phyloP scores from a whole-genome alignment of 2,113 vertebrate genomes.

The Sylvilagus bachmani region DNA sequence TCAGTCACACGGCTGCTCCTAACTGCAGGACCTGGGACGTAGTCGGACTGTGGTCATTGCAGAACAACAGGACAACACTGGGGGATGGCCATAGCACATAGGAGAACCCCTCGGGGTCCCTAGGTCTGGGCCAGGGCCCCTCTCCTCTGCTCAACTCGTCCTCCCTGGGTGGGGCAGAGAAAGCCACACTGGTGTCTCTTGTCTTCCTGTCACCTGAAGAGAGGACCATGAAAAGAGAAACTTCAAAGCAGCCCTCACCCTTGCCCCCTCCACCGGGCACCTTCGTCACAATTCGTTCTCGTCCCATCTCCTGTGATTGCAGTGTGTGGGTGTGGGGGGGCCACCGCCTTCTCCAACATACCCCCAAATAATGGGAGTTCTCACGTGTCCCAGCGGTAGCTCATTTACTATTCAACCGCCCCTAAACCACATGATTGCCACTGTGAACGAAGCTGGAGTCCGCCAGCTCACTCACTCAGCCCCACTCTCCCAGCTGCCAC shows the following conservation, averaged over 20 bases:
- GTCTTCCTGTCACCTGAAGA: neutral
- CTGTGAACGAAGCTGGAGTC: constrained; percentile 2
- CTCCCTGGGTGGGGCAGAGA: neutral
- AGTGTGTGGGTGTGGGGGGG: neutral
- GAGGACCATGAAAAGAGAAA: neutral
- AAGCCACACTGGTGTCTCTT: neutral
- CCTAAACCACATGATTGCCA: neutral
- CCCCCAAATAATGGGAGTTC: neutral
- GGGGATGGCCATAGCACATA: neutral
- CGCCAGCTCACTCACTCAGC: neutral
- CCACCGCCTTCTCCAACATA: neutral
- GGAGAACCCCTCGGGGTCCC: neutral
- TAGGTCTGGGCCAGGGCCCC: neutral
- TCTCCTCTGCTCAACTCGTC: neutral
- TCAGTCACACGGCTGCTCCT: neutral
- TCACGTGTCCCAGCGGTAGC: neutral
- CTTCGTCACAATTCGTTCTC: neutral
- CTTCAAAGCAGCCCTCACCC: neutral
- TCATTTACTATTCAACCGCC: neutral
- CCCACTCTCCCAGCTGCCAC: neutral
- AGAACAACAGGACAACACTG: neutral
- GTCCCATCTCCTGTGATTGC: neutral
- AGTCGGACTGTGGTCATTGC: neutral
- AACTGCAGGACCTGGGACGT: neutral
- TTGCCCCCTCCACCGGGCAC: neutral